Conservation (phyloP, 2,113 vertebrate species). For the Bungarus multicinctus region DNA sequence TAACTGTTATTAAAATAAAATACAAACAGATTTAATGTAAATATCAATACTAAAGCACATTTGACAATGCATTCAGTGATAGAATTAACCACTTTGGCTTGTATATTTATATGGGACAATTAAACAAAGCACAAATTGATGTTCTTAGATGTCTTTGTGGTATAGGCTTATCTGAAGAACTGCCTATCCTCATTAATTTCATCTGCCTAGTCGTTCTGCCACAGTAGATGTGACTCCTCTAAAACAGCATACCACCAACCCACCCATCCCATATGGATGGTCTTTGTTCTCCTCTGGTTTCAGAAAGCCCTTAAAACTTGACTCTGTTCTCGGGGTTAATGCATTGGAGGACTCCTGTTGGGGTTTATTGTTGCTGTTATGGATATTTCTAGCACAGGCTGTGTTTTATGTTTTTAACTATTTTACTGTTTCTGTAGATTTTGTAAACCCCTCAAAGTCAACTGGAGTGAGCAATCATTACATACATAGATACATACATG, state of each 20-base stretch:
- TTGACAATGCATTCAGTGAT: background rate
- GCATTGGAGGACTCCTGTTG: background rate
- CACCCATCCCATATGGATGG: background rate
- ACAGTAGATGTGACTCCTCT: background rate
- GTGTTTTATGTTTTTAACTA: background rate
- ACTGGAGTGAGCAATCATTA: background rate
- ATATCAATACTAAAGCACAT: background rate
- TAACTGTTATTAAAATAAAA: background rate
- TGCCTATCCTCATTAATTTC: background rate
- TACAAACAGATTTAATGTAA: background rate
- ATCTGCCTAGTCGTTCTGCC: background rate
- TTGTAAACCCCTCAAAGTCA: background rate
- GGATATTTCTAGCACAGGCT: background rate
- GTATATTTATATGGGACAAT: background rate
- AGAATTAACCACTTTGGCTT: background rate
- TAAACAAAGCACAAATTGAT: background rate
- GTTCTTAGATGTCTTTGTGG: background rate
- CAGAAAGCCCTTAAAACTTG: background rate
- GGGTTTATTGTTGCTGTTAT: background rate
- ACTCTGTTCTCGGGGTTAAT: background rate
- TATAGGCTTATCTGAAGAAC: background rate
- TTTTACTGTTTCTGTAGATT: background rate
- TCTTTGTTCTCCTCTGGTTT: background rate
- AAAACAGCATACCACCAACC: background rate
- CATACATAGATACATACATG: background rate